Base-by-base conservation (phyloP, 2,888 invertebrate genomes). In the Diadegma fenestrale region DNA sequence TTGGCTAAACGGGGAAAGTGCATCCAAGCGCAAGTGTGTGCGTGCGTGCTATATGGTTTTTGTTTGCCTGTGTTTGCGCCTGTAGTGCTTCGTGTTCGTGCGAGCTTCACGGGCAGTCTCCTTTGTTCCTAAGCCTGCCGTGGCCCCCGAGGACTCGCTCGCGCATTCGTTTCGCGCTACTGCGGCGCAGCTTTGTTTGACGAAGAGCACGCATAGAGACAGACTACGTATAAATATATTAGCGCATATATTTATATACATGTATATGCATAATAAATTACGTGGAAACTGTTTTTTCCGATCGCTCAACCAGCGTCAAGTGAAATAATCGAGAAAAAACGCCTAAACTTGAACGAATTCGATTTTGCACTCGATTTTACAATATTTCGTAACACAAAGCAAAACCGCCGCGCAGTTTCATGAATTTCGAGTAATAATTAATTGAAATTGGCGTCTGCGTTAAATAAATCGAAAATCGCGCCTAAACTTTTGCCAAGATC, bases 141-240 rank as follows among this genome's bases (percentile, higher is more conserved):
- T n/a, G 19, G 17, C 22, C 41, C 72, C 54, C 72, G 22, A 26
- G 43, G 63, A 83, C 89, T 87, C 76, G 79, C 75, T 85, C 88
- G 92, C 92, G 92, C 92, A 92, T 90, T 90, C 87, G 88, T 90
- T 89, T 87, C 75, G 86, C 88, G 90, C 89, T 85, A 87, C 88
- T 89, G 79, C 79, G 90, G 92, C 92, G 92, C 92, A 92, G 90
- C 92, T 92, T 92, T 92, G 91, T 92, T 91, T 80, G 80, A 79
- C 77, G 61, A 72, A 66, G 73, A 72, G 54, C 68, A 78, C 69
- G 77, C 76, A 63, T 69, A 48, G 84, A 48, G 63, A 79, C 80
- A 26, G 26, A 58, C 12, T 58, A 1, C 54, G 22, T 54, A 54
- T 22, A 54, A 54, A 54, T 54, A 22, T 54, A 54, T 54, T 3